Percentiles rank a stretch among this genome's conserved stretches.
Conservation (phyloP, 2,888 invertebrate species). For the Aleiodes leptofemur region DNA sequence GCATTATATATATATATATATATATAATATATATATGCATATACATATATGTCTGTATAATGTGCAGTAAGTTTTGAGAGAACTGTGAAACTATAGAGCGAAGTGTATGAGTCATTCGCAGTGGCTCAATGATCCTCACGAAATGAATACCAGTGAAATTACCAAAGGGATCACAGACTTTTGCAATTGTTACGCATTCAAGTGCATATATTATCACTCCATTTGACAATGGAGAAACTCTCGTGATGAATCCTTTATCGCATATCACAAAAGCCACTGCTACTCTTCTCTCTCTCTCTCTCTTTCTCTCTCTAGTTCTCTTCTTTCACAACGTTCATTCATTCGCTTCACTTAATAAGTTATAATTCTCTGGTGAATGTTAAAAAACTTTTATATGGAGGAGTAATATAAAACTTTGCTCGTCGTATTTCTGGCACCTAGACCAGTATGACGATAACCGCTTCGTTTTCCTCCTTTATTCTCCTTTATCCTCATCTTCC, state of each 20-base stretch:
- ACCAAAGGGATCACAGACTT: background rate
- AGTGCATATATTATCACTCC: conserved; percentile 14
- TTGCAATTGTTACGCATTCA: conserved; percentile 12
- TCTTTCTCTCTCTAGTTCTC: too few relatives aligned
- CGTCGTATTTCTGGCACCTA: conserved; percentile 20
- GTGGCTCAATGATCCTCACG: background rate
- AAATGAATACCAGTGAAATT: background rate
- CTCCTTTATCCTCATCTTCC: background rate
- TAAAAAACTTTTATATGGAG: conserved; percentile 31
- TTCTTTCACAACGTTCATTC: conserved; percentile 21
- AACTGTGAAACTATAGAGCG: background rate
- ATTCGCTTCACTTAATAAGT: conserved; percentile 31
- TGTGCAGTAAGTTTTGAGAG: conserved; percentile 28
- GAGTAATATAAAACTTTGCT: conserved; percentile 29
- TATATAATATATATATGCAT: conserved; percentile 5
- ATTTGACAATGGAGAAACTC: conserved; percentile 12
- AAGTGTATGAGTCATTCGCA: background rate
- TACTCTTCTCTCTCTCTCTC: background rate
- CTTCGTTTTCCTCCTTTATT: background rate
- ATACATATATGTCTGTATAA: conserved; percentile 53
- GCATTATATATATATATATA: conserved; percentile 5
- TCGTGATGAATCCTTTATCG: conserved; percentile 15
- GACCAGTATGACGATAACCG: background rate
- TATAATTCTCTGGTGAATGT: conserved; percentile 31
- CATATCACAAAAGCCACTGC: conserved; percentile 13